A percentile compares a stretch with the other conserved stretches of the same genome.
Evolutionary conservation across 2,797 vertebrate species (phyloP).

Genomic region (Siniperca scherzeri): DNA sequence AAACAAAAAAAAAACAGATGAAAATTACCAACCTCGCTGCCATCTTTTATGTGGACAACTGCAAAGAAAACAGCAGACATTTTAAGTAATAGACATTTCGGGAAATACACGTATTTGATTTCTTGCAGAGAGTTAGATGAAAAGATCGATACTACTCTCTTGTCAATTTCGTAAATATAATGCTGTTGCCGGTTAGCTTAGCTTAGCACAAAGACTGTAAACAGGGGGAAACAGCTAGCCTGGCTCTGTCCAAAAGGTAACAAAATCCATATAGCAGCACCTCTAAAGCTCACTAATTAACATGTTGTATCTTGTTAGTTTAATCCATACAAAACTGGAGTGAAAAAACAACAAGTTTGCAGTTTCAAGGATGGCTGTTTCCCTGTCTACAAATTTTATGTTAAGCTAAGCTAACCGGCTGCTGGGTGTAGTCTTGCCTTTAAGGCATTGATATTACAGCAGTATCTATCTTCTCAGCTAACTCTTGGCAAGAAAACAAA

Average conservation of each 20-base stretch:
- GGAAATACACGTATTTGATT: not conserved
- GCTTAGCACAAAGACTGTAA: constrained; percentile 2
- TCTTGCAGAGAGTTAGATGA: not conserved
- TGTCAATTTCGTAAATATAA: not conserved
- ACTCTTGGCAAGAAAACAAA: constrained; percentile 7
- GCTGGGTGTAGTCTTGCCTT: not conserved
- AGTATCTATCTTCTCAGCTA: not conserved
- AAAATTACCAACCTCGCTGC: not conserved
- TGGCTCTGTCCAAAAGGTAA: not conserved
- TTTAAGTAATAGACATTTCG: not conserved
- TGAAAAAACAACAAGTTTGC: constrained; percentile 4
- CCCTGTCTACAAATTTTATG: not conserved
- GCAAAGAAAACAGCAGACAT: constrained; percentile 20
- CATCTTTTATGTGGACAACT: constrained; percentile 12
- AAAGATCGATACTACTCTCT: not conserved
- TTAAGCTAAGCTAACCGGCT: constrained; percentile 8
- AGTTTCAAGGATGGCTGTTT: not conserved
- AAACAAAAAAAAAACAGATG: constrained; percentile 3
- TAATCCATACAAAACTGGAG: not conserved
- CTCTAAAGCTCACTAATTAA: not conserved
- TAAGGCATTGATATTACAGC: not conserved
- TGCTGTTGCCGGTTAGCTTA: constrained; percentile 6
- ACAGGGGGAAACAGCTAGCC: not conserved
- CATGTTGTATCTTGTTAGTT: not conserved
- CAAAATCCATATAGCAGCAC: not conserved